phyloP scores from a whole-genome alignment of 2,113 vertebrate species.

The Eulemur rufifrons region DNA sequence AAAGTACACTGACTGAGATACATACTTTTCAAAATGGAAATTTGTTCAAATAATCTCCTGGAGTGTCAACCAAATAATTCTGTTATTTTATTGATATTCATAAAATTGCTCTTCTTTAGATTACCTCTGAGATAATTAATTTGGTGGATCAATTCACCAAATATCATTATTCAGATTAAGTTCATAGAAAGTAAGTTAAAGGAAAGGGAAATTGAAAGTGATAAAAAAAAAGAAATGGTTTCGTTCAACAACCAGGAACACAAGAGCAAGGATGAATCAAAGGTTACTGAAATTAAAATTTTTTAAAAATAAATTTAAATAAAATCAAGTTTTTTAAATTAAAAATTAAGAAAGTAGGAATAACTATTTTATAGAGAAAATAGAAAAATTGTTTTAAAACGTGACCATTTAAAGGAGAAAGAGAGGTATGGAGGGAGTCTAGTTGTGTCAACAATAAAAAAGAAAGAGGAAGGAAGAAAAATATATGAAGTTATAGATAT shows the following conservation, averaged over 20 bases:
- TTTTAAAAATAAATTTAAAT: background rate
- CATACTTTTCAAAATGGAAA: background rate
- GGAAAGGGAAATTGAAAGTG: background rate
- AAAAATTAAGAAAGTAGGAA: background rate
- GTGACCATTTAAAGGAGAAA: background rate
- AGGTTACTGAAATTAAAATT: background rate
- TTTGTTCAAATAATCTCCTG: background rate
- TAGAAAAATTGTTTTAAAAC: background rate
- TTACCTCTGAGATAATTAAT: background rate
- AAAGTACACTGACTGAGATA: background rate
- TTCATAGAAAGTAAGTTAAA: background rate
- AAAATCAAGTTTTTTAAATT: background rate
- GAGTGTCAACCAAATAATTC: background rate
- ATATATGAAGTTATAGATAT: accelerated
- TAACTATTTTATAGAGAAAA: background rate
- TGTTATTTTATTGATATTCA: background rate
- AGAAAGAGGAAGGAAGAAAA: background rate
- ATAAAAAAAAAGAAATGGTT: background rate
- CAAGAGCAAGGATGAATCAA: no score
- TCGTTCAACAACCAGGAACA: background rate
- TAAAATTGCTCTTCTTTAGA: background rate
- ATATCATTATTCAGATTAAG: background rate
- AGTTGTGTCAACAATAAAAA: background rate
- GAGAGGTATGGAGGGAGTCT: accelerated
- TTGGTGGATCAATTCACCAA: background rate